Evolutionary conservation across 2,113 vertebrate species (phyloP).

Genomic region (Hippocampus abdominalis): DNA sequence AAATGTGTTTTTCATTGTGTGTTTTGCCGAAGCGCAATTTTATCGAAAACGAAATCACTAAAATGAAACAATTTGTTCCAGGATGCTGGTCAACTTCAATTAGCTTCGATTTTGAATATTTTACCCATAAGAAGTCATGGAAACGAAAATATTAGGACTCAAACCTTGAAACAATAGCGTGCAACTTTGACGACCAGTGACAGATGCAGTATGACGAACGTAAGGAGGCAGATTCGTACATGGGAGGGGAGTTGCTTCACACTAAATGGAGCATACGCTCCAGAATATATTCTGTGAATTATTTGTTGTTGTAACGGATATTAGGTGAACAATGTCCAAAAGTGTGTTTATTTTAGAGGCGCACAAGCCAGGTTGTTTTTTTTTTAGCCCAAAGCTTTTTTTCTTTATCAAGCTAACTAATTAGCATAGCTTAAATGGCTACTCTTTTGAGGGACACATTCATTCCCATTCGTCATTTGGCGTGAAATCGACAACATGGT

Average conservation of each 20-base stretch:
- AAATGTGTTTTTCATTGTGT: background rate
- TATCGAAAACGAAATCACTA: background rate
- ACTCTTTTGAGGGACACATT: background rate
- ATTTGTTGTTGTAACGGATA: background rate
- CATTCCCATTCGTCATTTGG: background rate
- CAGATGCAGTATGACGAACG: background rate
- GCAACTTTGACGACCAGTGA: background rate
- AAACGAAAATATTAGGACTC: background rate
- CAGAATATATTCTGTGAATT: background rate
- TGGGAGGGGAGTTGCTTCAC: background rate
- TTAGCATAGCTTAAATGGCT: background rate
- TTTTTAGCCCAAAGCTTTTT: background rate
- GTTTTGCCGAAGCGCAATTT: background rate
- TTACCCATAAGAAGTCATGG: background rate
- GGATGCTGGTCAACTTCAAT: background rate
- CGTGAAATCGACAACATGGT: conserved; percentile 29
- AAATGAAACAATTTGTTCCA: background rate
- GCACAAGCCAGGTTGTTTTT: background rate
- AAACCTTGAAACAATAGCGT: background rate
- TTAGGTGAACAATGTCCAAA: background rate
- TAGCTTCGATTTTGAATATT: background rate
- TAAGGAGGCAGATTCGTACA: background rate
- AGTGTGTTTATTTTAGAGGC: background rate
- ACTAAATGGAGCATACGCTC: background rate
- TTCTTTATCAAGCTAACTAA: background rate